These are phyloP conservation scores for Hyles vespertilio DNA, from an alignment of 1,140 invertebrate genomes.

Conservation along the genomic window DNA sequence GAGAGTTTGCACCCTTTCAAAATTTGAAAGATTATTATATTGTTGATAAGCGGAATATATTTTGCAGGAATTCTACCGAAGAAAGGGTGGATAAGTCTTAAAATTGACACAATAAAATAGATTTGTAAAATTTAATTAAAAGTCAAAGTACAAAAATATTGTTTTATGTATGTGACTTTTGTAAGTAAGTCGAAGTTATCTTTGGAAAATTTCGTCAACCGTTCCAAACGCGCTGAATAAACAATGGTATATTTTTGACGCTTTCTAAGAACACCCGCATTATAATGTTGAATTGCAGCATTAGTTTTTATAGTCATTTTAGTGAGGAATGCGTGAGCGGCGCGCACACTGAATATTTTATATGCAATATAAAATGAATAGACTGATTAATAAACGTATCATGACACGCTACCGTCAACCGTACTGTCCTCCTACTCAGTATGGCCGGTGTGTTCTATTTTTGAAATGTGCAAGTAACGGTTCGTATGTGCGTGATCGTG, in stretches of 20 bases:
- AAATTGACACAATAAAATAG: no score
- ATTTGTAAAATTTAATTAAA: no score
- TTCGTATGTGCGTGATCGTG: slow-evolving; percentile 58
- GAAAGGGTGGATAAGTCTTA: no score
- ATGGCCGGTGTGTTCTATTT: slow-evolving; percentile 71
- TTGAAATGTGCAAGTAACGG: slow-evolving; percentile 72
- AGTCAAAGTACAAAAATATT: no score
- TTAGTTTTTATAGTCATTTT: slow-evolving; percentile 56
- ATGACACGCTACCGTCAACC: slow-evolving; percentile 59
- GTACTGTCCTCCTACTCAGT: slow-evolving; percentile 60
- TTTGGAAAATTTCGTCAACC: no score
- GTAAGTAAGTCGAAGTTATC: no score
- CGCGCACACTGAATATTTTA: slow-evolving; percentile 60
- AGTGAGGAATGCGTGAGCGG: slow-evolving; percentile 53
- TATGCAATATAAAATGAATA: slow-evolving; percentile 67
- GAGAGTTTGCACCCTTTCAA: slow-evolving; percentile 20
- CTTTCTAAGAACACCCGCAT: slow-evolving; percentile 8
- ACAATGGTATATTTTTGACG: not conserved
- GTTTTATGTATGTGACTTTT: no score
- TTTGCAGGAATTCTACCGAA: not conserved
- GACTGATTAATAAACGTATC: slow-evolving; percentile 63
- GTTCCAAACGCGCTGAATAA: no score
- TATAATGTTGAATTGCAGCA: slow-evolving; percentile 12
- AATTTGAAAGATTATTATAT: slow-evolving; percentile 17
- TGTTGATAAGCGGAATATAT: slow-evolving; percentile 1